These are phyloP conservation scores for Typhlichthys subterraneus DNA, from an alignment of 2,797 vertebrate species.

Conservation along the genomic window DNA sequence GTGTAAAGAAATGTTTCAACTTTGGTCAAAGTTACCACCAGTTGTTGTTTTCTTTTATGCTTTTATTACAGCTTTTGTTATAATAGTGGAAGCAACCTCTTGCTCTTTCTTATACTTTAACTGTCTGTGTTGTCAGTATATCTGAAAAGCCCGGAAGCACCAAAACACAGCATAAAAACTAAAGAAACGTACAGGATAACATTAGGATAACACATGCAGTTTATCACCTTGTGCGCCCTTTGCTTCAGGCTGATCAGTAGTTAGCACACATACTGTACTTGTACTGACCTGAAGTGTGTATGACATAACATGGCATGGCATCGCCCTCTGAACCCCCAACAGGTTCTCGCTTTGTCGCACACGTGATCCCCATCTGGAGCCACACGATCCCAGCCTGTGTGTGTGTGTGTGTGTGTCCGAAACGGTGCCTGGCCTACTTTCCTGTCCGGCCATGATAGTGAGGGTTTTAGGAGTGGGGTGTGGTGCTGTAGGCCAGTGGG, in stretches of 20 bases:
- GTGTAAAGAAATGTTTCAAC: no score
- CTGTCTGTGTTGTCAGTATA: no score
- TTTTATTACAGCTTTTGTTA: no score
- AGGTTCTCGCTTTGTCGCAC: constrained; percentile 66
- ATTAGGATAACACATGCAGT: background rate
- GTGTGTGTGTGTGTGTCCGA: constrained; percentile 7
- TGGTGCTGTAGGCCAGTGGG: constrained; percentile 35
- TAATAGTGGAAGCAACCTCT: no score
- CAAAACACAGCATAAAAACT: background rate
- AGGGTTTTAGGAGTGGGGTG: constrained; percentile 35
- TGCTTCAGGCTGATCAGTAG: constrained; percentile 46
- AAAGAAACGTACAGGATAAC: background rate
- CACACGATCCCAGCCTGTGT: background rate
- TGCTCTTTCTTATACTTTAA: no score
- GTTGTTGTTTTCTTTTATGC: no score
- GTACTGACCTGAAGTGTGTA: constrained; percentile 51
- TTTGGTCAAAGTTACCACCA: no score
- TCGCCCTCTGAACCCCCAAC: constrained; percentile 63
- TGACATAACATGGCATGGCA: constrained; percentile 64
- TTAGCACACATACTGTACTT: constrained; percentile 39
- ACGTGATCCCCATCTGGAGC: constrained; percentile 66
- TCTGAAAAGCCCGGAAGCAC: no score
- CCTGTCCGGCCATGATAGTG: constrained; percentile 66
- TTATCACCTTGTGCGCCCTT: background rate
- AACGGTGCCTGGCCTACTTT: constrained; percentile 67